Evolutionary conservation across 1,140 invertebrate genomes (phyloP).

Genomic region (Brachionus plicatilis): DNA sequence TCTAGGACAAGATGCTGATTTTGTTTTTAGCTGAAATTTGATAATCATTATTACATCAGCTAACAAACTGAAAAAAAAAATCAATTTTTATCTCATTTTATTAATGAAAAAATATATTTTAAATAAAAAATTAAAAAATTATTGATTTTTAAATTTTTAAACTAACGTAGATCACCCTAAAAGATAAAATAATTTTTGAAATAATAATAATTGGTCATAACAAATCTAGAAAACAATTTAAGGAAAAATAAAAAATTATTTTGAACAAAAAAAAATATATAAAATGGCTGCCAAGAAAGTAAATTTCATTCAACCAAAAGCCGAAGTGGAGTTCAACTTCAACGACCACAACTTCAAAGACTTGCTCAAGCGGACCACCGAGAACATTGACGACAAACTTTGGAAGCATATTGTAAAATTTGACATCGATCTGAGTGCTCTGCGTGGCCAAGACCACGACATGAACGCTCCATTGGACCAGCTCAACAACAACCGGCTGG

Average conservation of each 20-base stretch:
- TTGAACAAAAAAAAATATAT: not conserved
- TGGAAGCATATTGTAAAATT: slow-evolving; percentile 28
- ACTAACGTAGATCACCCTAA: not conserved
- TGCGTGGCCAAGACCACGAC: not conserved
- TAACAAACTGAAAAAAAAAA: no score
- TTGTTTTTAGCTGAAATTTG: not conserved
- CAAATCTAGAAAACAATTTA: not conserved
- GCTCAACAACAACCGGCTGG: slow-evolving; percentile 28
- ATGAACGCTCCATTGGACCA: slow-evolving; percentile 3
- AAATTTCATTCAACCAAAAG: slow-evolving; percentile 34
- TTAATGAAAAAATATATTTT: not conserved
- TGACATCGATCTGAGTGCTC: not conserved
- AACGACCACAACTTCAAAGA: slow-evolving; percentile 8
- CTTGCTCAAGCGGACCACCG: slow-evolving; percentile 21
- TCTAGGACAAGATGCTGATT: no score
- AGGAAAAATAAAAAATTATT: not conserved
- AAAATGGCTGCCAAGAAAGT: slow-evolving; percentile 21
- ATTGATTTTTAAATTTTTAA: not conserved
- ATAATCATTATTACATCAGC: not conserved
- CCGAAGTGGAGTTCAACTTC: slow-evolving; percentile 35
- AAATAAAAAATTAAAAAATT: not conserved
- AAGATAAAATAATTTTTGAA: not conserved
- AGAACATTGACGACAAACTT: slow-evolving; percentile 8
- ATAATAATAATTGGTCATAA: not conserved
- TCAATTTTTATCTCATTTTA: no score